phyloP scores from a whole-genome alignment of 2,113 vertebrate species.

The Aviceda subcristata region DNA sequence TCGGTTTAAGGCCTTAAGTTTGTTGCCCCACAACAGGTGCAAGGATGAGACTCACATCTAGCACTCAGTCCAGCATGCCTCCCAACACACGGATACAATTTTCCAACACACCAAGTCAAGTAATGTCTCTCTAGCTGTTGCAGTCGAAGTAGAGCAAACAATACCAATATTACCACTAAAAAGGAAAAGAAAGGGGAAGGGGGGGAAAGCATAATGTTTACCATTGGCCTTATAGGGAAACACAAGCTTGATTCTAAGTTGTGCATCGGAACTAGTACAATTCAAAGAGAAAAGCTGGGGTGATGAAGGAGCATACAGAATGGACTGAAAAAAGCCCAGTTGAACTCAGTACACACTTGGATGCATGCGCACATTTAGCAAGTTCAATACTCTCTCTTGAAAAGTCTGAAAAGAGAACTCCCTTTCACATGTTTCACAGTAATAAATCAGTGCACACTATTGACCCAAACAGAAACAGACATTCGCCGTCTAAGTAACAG shows the following conservation, averaged over 20 bases:
- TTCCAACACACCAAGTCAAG: background rate
- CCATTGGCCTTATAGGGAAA: background rate
- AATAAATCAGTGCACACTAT: background rate
- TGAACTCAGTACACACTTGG: background rate
- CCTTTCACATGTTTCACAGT: background rate
- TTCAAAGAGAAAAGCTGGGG: background rate
- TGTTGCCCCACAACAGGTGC: constrained; percentile 2
- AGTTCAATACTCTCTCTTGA: background rate
- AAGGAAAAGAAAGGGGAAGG: background rate
- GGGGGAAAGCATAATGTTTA: background rate
- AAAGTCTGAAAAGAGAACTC: constrained; percentile 1
- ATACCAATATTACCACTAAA: background rate
- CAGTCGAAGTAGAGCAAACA: background rate
- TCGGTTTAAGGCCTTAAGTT: background rate
- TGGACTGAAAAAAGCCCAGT: background rate
- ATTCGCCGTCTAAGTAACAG: background rate
- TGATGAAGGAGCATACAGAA: background rate
- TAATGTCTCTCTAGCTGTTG: background rate
- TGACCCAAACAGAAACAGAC: background rate
- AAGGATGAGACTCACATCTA: background rate
- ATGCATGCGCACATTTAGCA: background rate
- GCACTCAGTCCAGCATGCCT: background rate
- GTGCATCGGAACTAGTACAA: background rate
- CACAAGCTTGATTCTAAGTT: background rate
- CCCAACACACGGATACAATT: accelerated